Conservation (phyloP, 2,888 invertebrate genomes). For the Agrochola macilenta region DNA sequence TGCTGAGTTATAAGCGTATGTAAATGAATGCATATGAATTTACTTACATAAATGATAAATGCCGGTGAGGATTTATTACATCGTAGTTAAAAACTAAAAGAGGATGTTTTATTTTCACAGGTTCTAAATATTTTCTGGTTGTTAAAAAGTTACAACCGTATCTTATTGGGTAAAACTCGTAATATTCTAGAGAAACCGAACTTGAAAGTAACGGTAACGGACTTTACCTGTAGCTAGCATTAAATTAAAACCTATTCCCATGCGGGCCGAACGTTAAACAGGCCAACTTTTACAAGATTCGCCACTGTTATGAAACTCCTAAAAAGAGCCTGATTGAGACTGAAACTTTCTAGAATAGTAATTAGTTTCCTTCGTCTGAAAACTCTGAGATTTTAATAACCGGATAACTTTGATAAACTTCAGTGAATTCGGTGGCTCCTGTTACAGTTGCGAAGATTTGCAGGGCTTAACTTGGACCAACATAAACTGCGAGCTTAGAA, state of each 20-base stretch:
- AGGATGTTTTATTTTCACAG: not conserved
- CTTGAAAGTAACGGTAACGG: conserved; percentile 41
- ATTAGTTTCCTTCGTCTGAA: conserved; percentile 75
- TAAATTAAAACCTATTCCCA: conserved; percentile 65
- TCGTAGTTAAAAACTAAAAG: not conserved
- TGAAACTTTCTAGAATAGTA: conserved; percentile 76
- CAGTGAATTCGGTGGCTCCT: conserved; percentile 64
- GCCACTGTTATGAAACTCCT: conserved; percentile 65
- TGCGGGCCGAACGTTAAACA: conserved; percentile 67
- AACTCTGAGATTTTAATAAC: conserved; percentile 77
- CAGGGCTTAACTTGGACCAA: conserved; percentile 50
- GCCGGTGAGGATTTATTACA: conserved; percentile 12
- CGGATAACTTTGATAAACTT: conserved; percentile 74
- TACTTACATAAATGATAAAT: conserved; percentile 31
- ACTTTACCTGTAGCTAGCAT: conserved; percentile 58
- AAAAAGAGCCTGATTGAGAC: conserved; percentile 73
- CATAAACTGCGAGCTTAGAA: conserved; percentile 54
- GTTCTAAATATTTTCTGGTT: conserved; percentile 1
- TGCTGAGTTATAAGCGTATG: conserved; percentile 39
- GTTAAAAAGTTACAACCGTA: conserved; percentile 12
- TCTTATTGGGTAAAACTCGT: conserved; percentile 13
- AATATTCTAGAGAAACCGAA: conserved; percentile 27
- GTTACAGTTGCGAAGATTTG: conserved; percentile 60
- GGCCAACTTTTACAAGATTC: conserved; percentile 57
- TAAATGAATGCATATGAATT: conserved; percentile 39